Evolutionary conservation across 2,113 vertebrate genomes (phyloP).

Genomic region (Elaphurus davidianus): DNA sequence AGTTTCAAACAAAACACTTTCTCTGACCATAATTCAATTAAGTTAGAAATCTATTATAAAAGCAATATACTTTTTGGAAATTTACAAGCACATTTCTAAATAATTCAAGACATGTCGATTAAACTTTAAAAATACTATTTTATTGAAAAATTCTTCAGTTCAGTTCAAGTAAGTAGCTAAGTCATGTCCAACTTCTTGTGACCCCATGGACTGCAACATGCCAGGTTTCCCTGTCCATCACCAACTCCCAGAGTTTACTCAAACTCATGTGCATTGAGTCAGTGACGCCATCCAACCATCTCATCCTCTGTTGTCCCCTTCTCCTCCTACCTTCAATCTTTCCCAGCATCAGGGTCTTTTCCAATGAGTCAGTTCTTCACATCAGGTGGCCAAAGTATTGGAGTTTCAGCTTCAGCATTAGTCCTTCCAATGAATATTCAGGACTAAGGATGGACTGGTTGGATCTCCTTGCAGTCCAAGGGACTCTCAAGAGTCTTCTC

Average conservation of each 20-base stretch:
- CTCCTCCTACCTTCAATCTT: neutral
- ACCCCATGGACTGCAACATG: neutral
- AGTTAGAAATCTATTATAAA: neutral
- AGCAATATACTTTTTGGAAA: neutral
- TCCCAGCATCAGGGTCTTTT: neutral
- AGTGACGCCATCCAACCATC: neutral
- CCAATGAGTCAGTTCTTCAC: neutral
- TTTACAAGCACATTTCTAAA: neutral
- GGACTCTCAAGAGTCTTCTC: neutral
- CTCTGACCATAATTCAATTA: neutral
- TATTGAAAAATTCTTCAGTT: neutral
- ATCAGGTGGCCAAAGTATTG: neutral
- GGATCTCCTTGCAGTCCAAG: neutral
- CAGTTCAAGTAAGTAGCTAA: neutral
- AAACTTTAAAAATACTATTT: neutral
- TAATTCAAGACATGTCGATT: neutral
- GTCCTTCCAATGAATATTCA: accelerated
- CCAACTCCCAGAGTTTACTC: neutral
- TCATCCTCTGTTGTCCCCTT: accelerated
- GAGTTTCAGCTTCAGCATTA: neutral
- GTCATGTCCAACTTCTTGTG: neutral
- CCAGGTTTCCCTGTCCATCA: neutral
- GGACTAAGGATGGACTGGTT: accelerated
- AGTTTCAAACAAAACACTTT: neutral
- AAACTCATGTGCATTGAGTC: neutral